Conservation (phyloP, 1,140 invertebrate genomes). For the Kradibia gibbosae region DNA sequence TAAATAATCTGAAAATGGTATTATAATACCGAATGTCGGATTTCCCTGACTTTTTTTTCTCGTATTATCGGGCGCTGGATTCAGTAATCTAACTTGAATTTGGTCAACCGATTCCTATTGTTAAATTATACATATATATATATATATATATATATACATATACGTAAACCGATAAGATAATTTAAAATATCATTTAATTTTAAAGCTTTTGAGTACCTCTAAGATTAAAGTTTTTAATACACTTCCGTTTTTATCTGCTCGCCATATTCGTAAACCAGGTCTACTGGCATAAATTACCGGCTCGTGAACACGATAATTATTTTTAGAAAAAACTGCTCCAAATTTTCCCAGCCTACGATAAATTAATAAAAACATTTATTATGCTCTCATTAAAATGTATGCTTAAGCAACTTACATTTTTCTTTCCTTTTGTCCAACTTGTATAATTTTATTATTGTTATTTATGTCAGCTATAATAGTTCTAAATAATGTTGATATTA, state of each 20-base stretch:
- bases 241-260: slow-evolving; percentile 81
- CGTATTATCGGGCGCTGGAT: slow-evolving; percentile 75
- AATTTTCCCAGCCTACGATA: slow-evolving; percentile 76
- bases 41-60: slow-evolving; percentile 72
- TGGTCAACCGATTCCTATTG: slow-evolving; percentile 76
- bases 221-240: slow-evolving; percentile 91
- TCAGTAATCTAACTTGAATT: slow-evolving; percentile 78
- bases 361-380: slow-evolving; percentile 23
- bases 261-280: slow-evolving; percentile 86
- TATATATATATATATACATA: too few relatives aligned
- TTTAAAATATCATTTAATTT: too few relatives aligned
- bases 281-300: slow-evolving; percentile 81
- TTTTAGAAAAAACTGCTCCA: slow-evolving; percentile 76
- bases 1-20: slow-evolving; percentile 80
- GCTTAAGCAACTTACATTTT: slow-evolving; percentile 77
- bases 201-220: slow-evolving; percentile 74
- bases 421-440: slow-evolving; percentile 89
- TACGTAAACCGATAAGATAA: too few relatives aligned
- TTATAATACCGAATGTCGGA: slow-evolving; percentile 79
- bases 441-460: slow-evolving; percentile 78
- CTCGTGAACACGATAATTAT: slow-evolving; percentile 74
- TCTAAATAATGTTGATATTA: slow-evolving; percentile 86
- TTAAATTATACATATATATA: slow-evolving; percentile 27
- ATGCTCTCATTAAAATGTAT: slow-evolving; percentile 45
- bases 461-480: slow-evolving; percentile 83